A percentile compares a stretch with the other conserved stretches of the same genome.
These are phyloP conservation scores for Agrilus cyanescens DNA, from an alignment of 2,888 invertebrate species.

Conservation along the genomic window DNA sequence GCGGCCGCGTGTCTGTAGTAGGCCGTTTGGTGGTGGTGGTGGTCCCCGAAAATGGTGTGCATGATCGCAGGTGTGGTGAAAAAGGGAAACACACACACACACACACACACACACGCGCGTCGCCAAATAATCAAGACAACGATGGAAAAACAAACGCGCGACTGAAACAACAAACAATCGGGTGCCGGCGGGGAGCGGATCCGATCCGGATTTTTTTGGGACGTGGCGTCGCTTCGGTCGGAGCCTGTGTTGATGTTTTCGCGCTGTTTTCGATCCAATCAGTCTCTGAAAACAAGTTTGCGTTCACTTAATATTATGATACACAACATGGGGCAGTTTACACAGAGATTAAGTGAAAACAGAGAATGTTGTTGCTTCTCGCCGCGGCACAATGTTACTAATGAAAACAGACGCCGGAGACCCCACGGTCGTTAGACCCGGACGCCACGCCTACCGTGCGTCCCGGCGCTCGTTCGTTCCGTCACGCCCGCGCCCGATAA, in stretches of 20 bases:
- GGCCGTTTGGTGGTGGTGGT: slow-evolving; percentile 68
- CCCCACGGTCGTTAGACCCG: slow-evolving; percentile 16
- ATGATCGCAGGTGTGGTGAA: slow-evolving; percentile 38
- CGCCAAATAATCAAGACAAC: neutral
- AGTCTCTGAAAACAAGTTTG: slow-evolving; percentile 48
- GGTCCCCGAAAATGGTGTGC: slow-evolving; percentile 83
- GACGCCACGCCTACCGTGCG: slow-evolving; percentile 19
- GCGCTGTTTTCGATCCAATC: slow-evolving; percentile 36
- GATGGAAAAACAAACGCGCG: slow-evolving; percentile 22
- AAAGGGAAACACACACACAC: slow-evolving; percentile 11
- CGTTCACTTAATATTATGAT: slow-evolving; percentile 60
- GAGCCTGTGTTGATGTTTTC: slow-evolving; percentile 61
- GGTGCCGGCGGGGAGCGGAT: slow-evolving; percentile 16
- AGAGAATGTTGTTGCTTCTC: slow-evolving; percentile 41
- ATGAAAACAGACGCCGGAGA: slow-evolving; percentile 40
- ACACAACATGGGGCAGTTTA: slow-evolving; percentile 74
- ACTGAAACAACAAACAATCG: slow-evolving; percentile 27
- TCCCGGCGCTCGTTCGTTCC: slow-evolving; percentile 9
- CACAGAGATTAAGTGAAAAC: slow-evolving; percentile 55
- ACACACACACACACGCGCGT: too few species aligned
- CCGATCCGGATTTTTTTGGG: slow-evolving; percentile 12
- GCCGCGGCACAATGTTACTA: slow-evolving; percentile 39
- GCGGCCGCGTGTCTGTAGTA: slow-evolving; percentile 64
- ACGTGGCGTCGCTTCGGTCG: slow-evolving; percentile 49
- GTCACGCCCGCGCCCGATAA: slow-evolving; percentile 11